These are phyloP conservation scores for Eira barbara DNA, from an alignment of 2,113 vertebrate species.

Conservation along the genomic window DNA sequence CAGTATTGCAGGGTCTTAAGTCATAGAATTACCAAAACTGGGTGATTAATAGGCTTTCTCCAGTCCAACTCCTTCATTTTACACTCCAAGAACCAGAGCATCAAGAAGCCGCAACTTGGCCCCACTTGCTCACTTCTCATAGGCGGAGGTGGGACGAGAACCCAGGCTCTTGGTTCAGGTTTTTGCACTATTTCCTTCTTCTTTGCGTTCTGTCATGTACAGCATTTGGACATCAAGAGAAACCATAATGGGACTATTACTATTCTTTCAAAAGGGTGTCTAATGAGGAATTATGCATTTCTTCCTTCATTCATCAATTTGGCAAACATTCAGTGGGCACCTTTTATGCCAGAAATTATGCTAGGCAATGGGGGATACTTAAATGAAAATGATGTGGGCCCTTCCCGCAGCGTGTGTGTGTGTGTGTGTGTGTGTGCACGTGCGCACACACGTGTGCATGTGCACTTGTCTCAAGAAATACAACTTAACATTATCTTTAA, in stretches of 20 bases:
- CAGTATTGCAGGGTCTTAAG: constrained; percentile 5
- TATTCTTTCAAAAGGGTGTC: neutral
- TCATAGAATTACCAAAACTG: neutral
- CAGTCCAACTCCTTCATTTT: constrained; percentile 12
- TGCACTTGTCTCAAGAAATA: neutral
- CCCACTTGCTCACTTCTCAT: neutral
- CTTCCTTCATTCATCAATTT: neutral
- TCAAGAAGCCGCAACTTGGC: neutral
- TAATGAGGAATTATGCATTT: neutral
- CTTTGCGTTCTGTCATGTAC: neutral
- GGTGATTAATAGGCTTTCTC: constrained; percentile 24
- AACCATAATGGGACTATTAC: neutral
- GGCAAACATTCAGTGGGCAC: neutral
- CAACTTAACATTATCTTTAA: neutral
- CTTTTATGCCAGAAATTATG: neutral
- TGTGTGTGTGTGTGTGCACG: neutral
- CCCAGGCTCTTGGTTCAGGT: neutral
- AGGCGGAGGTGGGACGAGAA: neutral
- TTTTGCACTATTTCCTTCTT: neutral
- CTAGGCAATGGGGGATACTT: neutral
- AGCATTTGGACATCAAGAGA: neutral
- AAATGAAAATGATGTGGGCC: neutral
- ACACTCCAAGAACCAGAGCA: neutral
- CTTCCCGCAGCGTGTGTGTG: neutral
- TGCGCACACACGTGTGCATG: no score